These are phyloP conservation scores for Coreius guichenoti DNA, from an alignment of 2,797 vertebrate species.

Conservation along the genomic window DNA sequence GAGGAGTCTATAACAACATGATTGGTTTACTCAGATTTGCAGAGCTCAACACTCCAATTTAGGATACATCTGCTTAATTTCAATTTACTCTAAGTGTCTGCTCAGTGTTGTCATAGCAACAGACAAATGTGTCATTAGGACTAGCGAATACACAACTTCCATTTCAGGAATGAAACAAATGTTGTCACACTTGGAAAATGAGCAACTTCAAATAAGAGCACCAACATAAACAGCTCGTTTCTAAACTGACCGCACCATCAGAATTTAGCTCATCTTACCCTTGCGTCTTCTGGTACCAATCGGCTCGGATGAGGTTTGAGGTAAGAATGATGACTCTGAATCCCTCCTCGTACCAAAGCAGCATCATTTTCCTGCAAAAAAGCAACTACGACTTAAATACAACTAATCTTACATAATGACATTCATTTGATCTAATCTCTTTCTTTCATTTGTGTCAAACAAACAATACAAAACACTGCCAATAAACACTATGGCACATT, in stretches of 20 bases:
- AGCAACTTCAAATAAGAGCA: slow-evolving; percentile 22
- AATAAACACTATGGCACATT: neutral
- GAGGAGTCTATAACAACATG: neutral
- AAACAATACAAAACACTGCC: neutral
- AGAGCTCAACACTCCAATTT: slow-evolving; percentile 41
- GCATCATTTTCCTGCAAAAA: slow-evolving; percentile 93
- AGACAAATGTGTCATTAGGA: slow-evolving; percentile 40
- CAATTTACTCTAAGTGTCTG: slow-evolving; percentile 56
- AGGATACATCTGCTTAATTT: slow-evolving; percentile 56
- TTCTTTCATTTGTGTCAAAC: neutral
- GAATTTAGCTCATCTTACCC: slow-evolving; percentile 79
- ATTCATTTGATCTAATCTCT: neutral
- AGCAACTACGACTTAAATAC: neutral
- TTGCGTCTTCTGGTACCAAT: slow-evolving; percentile 99
- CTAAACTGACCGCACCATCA: neutral
- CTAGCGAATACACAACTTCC: slow-evolving; percentile 25
- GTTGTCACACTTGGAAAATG: slow-evolving; percentile 29
- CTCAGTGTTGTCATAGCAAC: slow-evolving; percentile 64
- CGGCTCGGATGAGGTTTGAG: slow-evolving; percentile 92
- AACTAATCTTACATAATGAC: neutral
- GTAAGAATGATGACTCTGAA: slow-evolving; percentile 94
- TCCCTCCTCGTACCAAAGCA: slow-evolving; percentile 93
- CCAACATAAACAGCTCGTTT: neutral
- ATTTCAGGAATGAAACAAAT: slow-evolving; percentile 46
- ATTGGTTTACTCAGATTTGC: slow-evolving; percentile 25